A percentile compares a stretch with the other conserved stretches of the same genome.
phyloP scores from a whole-genome alignment of 2,797 vertebrate genomes.

The Acanthurus tractus region DNA sequence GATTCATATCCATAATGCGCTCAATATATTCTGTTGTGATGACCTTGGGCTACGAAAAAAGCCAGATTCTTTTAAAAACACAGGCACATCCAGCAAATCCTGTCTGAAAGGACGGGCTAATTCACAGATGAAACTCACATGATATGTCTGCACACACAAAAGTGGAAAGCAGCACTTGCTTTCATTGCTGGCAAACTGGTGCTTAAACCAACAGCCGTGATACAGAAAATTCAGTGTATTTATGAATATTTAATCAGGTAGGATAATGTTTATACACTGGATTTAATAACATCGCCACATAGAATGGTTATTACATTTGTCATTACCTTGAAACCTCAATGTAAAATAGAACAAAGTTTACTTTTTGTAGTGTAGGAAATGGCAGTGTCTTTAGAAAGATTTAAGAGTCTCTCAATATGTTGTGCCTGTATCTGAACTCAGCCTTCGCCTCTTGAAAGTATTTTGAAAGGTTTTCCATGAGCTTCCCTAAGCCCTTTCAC shows the following conservation, averaged over 20 bases:
- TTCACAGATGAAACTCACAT: slow-evolving; percentile 81
- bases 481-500: slow-evolving; percentile 77
- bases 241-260: slow-evolving; percentile 56
- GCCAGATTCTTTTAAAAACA: slow-evolving; percentile 81
- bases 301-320: slow-evolving; percentile 38
- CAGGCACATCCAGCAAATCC: slow-evolving; percentile 82
- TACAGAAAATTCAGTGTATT: slow-evolving; percentile 34
- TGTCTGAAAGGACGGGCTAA: slow-evolving; percentile 84
- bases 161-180: slow-evolving; percentile 51
- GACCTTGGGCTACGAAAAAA: slow-evolving; percentile 82
- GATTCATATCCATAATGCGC: slow-evolving; percentile 90
- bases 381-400: slow-evolving; percentile 40
- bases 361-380: slow-evolving; percentile 39
- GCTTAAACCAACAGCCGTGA: slow-evolving; percentile 56
- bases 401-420: slow-evolving; percentile 36
- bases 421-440: slow-evolving; percentile 53
- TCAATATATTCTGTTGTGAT: slow-evolving; percentile 88
- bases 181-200: slow-evolving; percentile 47
- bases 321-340: slow-evolving; percentile 55
- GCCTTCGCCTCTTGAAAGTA: slow-evolving; percentile 62
- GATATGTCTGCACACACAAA: slow-evolving; percentile 74
- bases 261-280: slow-evolving; percentile 42
- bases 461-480: slow-evolving; percentile 73
- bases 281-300: slow-evolving; percentile 50
- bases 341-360: slow-evolving; percentile 23